Conservation (phyloP, 2,888 invertebrate species). For the Drosophila nr. fundita region DNA sequence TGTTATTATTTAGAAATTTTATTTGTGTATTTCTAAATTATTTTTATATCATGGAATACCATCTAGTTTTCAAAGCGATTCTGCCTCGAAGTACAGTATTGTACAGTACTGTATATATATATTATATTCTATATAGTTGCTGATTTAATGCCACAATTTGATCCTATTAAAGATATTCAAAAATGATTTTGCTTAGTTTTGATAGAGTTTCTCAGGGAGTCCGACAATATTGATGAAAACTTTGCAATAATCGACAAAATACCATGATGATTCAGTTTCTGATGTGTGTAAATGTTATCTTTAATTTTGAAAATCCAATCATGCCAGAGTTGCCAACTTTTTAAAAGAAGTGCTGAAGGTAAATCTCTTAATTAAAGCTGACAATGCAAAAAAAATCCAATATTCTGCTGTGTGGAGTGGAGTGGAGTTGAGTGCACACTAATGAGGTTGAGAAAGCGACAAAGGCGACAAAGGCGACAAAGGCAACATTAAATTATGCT, state of each 20-base stretch:
- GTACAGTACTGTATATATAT: neutral
- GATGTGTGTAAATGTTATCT: neutral
- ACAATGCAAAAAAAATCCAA: conserved; percentile 14
- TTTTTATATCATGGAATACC: neutral
- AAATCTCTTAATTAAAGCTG: conserved; percentile 37
- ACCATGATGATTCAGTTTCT: neutral
- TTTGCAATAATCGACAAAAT: neutral
- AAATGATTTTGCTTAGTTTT: neutral
- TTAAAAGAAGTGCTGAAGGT: neutral
- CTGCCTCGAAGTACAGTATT: no score
- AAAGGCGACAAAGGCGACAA: neutral
- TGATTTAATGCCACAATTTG: neutral
- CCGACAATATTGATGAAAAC: neutral
- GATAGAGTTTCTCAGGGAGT: neutral
- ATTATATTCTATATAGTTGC: neutral
- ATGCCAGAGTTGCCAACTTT: neutral
- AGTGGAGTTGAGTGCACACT: neutral
- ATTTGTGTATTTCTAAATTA: neutral
- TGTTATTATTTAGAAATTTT: neutral
- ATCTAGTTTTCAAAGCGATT: neutral
- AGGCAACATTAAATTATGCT: conserved; percentile 54
- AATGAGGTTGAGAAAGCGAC: conserved; percentile 1
- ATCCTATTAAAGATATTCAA: neutral
- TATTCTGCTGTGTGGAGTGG: neutral
- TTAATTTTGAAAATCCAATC: neutral